Conservation (phyloP, 1,140 invertebrate species). For the Phenacoccus solenopsis region DNA sequence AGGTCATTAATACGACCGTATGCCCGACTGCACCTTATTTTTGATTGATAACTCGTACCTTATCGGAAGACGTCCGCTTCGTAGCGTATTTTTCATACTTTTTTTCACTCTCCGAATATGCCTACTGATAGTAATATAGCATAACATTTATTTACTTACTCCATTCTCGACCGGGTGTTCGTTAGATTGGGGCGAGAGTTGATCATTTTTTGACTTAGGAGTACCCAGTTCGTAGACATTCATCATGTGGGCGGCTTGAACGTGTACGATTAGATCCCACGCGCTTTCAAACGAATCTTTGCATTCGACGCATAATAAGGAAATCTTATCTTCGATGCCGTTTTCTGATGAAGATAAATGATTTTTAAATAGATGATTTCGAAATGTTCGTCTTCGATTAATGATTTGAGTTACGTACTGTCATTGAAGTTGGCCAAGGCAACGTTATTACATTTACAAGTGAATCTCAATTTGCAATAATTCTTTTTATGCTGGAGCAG, state of each 20-base stretch:
- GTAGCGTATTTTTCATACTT: background rate
- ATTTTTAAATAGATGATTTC: too few relatives aligned
- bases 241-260: conserved; percentile 64
- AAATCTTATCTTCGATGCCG: conserved; percentile 31
- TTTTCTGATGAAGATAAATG: conserved; percentile 20
- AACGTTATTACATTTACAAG: conserved; percentile 58
- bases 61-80: background rate
- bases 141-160: background rate
- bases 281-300: conserved; percentile 61
- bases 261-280: conserved; percentile 69
- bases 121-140: background rate
- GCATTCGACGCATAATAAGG: conserved; percentile 58
- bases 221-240: conserved; percentile 61
- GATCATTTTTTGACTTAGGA: conserved; percentile 26
- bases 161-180: background rate
- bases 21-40: background rate
- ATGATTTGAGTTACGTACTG: conserved; percentile 6
- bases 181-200: background rate
- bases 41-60: background rate
- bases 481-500: conserved; percentile 74
- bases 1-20: background rate
- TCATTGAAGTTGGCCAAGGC: background rate
- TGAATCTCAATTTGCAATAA: conserved; percentile 71
- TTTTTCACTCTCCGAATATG: background rate
- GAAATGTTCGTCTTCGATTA: too few relatives aligned